These are phyloP conservation scores for Charanyca ferruginea DNA, from an alignment of 2,888 invertebrate species.

Conservation along the genomic window DNA sequence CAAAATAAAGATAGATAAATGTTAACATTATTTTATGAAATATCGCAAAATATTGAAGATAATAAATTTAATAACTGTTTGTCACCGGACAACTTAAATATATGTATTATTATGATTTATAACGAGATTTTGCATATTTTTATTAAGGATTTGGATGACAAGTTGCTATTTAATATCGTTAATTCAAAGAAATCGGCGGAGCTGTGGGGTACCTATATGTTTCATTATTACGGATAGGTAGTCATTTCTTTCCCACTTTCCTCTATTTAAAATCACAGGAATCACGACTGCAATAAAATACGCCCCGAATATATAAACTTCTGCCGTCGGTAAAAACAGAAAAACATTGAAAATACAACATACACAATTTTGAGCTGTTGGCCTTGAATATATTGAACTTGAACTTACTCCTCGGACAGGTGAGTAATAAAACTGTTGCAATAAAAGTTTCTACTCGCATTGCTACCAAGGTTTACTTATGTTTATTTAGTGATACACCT, in stretches of 20 bases:
- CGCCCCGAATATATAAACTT: too few relatives aligned
- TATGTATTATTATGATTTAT: constrained; percentile 22
- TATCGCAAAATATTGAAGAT: neutral
- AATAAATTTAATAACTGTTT: constrained; percentile 28
- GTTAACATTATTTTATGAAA: neutral
- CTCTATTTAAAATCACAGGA: too few relatives aligned
- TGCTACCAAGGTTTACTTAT: constrained; percentile 24
- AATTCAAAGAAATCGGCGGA: neutral
- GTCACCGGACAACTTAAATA: constrained; percentile 4
- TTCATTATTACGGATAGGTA: neutral
- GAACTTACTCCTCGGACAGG: constrained; percentile 18
- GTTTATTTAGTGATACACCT: constrained; percentile 37
- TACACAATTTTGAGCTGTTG: neutral
- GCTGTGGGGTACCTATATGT: neutral
- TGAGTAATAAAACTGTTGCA: constrained; percentile 35
- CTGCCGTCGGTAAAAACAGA: too few relatives aligned
- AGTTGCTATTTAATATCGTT: constrained; percentile 4
- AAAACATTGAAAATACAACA: too few relatives aligned
- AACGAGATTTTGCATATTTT: neutral
- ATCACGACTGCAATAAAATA: too few relatives aligned
- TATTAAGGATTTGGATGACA: constrained; percentile 15
- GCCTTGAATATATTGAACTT: constrained; percentile 27
- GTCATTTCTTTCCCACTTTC: too few relatives aligned
- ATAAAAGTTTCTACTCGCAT: constrained; percentile 31
- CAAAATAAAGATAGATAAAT: neutral